A percentile compares a stretch with the other conserved stretches of the same genome.
Evolutionary conservation across 1,140 invertebrate genomes (phyloP).

Genomic region (Drosophila repleta): DNA sequence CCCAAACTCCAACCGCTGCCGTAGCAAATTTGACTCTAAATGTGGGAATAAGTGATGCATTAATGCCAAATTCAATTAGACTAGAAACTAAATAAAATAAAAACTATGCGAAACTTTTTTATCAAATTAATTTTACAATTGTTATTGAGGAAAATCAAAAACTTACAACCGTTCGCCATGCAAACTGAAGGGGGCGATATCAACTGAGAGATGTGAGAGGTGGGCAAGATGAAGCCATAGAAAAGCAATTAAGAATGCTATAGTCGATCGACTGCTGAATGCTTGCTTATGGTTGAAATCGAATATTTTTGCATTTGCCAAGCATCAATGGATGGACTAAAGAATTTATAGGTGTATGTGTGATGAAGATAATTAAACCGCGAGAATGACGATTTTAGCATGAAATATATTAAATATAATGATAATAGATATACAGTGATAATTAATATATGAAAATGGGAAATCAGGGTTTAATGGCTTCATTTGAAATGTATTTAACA

Average conservation of each 20-base stretch:
- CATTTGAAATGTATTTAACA: too few relatives aligned
- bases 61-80: slow-evolving; percentile 53
- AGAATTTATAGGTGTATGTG: too few relatives aligned
- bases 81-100: slow-evolving; percentile 14
- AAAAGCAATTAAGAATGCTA: background rate
- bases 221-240: background rate
- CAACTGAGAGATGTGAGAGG: background rate
- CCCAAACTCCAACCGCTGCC: too few relatives aligned
- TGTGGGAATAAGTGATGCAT: slow-evolving; percentile 42
- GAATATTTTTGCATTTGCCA: too few relatives aligned
- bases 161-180: background rate
- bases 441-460: too few relatives aligned
- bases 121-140: slow-evolving; percentile 31
- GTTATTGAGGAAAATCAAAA: background rate
- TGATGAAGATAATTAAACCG: too few relatives aligned
- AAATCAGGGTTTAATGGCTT: too few relatives aligned
- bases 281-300: background rate
- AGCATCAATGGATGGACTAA: too few relatives aligned
- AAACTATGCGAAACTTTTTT: slow-evolving; percentile 29
- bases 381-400: too few relatives aligned
- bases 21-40: slow-evolving; percentile 36
- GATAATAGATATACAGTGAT: too few relatives aligned
- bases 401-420: too few relatives aligned
- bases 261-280: too few relatives aligned
- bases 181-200: background rate